phyloP scores from a whole-genome alignment of 1,140 invertebrate species.

The Drosophila carrolli region DNA sequence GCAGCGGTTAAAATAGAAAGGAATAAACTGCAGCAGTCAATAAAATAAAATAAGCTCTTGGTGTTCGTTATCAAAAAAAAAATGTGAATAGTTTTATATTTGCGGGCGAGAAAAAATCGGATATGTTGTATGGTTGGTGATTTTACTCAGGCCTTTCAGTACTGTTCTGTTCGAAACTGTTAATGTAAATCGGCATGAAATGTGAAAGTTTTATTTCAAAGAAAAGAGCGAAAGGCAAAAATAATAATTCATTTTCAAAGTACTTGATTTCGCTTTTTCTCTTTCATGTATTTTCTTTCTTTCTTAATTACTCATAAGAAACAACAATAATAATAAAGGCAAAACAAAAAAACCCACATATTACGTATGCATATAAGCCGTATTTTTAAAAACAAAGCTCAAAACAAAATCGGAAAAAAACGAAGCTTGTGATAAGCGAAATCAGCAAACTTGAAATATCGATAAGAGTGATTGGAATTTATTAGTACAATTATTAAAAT shows the following conservation, averaged over 20 bases:
- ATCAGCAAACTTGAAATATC: not conserved
- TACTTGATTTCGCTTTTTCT: slow-evolving; percentile 23
- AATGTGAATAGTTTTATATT: no score
- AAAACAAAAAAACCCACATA: slow-evolving; percentile 11
- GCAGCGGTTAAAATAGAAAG: slow-evolving; percentile 55
- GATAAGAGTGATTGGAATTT: not conserved
- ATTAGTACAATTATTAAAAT: no score
- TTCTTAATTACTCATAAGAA: slow-evolving; percentile 9
- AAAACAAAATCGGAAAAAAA: slow-evolving; percentile 26
- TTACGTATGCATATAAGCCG: not conserved
- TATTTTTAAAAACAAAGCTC: slow-evolving; percentile 1
- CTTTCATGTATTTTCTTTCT: slow-evolving; percentile 10
- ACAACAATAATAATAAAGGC: slow-evolving; percentile 34
- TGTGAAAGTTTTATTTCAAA: slow-evolving; percentile 66
- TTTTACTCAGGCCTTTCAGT: no score
- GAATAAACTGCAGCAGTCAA: slow-evolving; percentile 10
- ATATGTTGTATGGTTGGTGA: no score
- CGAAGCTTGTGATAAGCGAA: slow-evolving; percentile 18
- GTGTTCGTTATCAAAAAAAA: no score
- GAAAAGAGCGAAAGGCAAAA: slow-evolving; percentile 23
- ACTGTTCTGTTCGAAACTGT: slow-evolving; percentile 1
- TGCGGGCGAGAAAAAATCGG: no score
- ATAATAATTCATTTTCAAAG: slow-evolving; percentile 33
- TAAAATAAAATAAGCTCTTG: not conserved
- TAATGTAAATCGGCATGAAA: slow-evolving; percentile 24